Evolutionary conservation across 2,113 vertebrate genomes (phyloP).

Genomic region (Rattus rattus): DNA sequence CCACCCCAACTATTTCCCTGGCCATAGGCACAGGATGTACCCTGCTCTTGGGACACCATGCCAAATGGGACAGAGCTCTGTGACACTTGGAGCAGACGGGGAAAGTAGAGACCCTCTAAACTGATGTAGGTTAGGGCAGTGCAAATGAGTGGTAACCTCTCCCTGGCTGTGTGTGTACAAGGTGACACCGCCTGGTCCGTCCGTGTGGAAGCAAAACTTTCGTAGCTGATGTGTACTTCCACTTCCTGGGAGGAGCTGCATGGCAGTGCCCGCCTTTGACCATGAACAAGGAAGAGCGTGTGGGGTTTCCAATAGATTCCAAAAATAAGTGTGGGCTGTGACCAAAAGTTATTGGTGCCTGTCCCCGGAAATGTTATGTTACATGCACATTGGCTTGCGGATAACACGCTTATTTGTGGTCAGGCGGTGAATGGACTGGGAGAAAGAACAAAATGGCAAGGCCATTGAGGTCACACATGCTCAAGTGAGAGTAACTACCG

Average conservation of each 20-base stretch:
- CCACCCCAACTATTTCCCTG: conserved; percentile 65
- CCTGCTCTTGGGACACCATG: conserved; percentile 63
- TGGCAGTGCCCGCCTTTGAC: conserved; percentile 9
- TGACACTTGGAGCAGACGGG: conserved; percentile 43
- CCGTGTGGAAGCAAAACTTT: conserved; percentile 48
- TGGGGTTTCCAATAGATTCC: conserved; percentile 67
- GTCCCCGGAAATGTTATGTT: conserved; percentile 41
- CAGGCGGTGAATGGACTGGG: background rate
- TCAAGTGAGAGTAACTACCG: background rate
- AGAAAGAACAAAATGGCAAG: background rate
- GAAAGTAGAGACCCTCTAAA: conserved; percentile 67
- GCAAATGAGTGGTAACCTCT: background rate
- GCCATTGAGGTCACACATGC: background rate
- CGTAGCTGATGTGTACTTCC: background rate
- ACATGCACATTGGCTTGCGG: background rate
- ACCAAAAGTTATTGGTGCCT: conserved; percentile 6
- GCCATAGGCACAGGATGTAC: conserved; percentile 78
- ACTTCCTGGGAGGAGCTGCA: conserved; percentile 72
- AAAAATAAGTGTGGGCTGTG: conserved; percentile 32
- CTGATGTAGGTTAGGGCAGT: background rate
- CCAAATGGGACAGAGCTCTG: conserved; percentile 75
- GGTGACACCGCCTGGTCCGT: background rate
- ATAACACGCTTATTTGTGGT: background rate
- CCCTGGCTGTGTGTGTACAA: background rate
- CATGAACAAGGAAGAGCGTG: conserved; percentile 71